Evolutionary conservation across 2,888 invertebrate genomes (phyloP), one percentile per base, ranked within the genome.

Genomic region (Pterobdella sp.): DNA sequence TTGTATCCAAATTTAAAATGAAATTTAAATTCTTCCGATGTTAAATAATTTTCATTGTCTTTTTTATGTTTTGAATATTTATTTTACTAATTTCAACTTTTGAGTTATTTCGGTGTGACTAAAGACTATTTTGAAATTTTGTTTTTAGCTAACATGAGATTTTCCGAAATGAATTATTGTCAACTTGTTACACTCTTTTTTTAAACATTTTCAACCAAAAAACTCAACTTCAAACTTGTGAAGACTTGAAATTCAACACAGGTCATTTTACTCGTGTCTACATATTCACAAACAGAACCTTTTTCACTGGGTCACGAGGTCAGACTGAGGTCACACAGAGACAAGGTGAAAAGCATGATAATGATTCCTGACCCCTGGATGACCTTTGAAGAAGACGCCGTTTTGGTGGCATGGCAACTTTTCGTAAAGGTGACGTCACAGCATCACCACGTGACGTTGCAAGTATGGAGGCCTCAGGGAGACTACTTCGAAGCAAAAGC

Each of bases 341-440:
- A 76, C 70, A 64, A 49, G 0, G 34, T 66, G n/a, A 72, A 34
- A 37, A 74, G 76, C 75, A 71, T 64, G 2, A 71, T 74, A 31
- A 18, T 73, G 29, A 73, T 77, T 26, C 74, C 76, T 2, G 76
- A 77, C 52, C 77, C 77, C 14, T 63, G 70, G 1, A 76, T 76
- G 73, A 68, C 72, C 1, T 74, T 73, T 26, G 72, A 76, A n/a
- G 31, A 52, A 18, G 72, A 72, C 36, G 75, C 72, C 26, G 72
- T 74, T 14, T 42, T 77, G 68, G 72, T 73, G 22, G 75, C 74
- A 32, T 77, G 77, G 77, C 66, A 74, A 64, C 68, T 74, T 29
- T 77, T 75, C 52, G 76, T 72, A 68, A 77, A 77, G 42, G 73
- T 76, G 22, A 69, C 75, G 34, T 73, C 73, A 29, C 63, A 73